Percentiles rank a stretch among this genome's conserved stretches.
Evolutionary conservation across 2,797 vertebrate genomes (phyloP).

Genomic region (Vultur gryphus): DNA sequence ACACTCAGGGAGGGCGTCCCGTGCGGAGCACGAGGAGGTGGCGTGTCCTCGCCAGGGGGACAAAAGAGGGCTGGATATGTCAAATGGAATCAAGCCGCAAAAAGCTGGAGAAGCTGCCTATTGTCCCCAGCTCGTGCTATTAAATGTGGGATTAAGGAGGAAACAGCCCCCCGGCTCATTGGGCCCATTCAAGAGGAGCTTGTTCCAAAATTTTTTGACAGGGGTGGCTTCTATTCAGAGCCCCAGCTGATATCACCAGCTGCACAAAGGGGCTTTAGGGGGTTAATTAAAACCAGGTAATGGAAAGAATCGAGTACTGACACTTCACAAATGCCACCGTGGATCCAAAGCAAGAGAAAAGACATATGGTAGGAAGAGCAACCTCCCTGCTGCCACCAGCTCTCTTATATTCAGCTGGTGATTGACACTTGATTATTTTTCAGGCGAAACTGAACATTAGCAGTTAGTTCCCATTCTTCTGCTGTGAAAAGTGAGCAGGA

Average conservation of each 20-base stretch:
- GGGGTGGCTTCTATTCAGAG: slow-evolving; percentile 38
- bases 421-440: neutral
- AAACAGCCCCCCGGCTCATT: slow-evolving; percentile 22
- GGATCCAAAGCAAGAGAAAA: slow-evolving; percentile 8
- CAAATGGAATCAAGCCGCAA: slow-evolving; percentile 40
- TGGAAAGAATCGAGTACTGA: slow-evolving; percentile 32
- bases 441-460: neutral
- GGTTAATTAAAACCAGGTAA: slow-evolving; percentile 66
- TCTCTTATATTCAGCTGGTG: neutral
- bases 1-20: slow-evolving; percentile 24
- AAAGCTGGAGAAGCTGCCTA: slow-evolving; percentile 40
- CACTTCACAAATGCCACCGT: slow-evolving; percentile 26
- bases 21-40: neutral
- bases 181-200: slow-evolving; percentile 56
- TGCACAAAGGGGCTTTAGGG: slow-evolving; percentile 53
- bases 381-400: neutral
- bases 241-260: slow-evolving; percentile 27
- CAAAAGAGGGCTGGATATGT: slow-evolving; percentile 52
- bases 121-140: slow-evolving; percentile 40
- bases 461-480: neutral
- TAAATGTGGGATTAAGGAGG: slow-evolving; percentile 61
- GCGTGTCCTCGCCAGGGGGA: neutral
- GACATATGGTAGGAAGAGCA: slow-evolving; percentile 28
- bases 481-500: neutral
- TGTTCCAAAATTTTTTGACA: slow-evolving; percentile 59